A percentile compares a stretch with the other conserved stretches of the same genome.
These are phyloP conservation scores for Leucophenga montana DNA, from an alignment of 2,888 invertebrate genomes.

Conservation along the genomic window DNA sequence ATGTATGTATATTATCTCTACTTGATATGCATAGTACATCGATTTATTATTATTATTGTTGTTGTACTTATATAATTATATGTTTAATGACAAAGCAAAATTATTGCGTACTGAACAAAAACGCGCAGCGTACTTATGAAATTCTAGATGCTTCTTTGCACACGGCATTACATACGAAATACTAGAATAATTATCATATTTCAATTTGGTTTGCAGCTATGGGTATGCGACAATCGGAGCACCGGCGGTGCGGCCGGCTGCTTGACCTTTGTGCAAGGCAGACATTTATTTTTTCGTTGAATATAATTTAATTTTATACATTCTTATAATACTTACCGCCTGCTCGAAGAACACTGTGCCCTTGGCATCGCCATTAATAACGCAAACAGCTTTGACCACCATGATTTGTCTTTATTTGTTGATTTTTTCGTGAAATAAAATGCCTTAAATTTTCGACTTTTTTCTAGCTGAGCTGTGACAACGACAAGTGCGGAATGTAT, in stretches of 20 bases:
- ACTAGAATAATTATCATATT: slow-evolving; percentile 22
- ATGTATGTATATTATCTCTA: slow-evolving; percentile 5
- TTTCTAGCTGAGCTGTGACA: too few relatives aligned
- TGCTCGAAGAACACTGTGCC: slow-evolving; percentile 89
- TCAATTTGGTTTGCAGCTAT: background rate
- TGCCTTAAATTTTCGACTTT: background rate
- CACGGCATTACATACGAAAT: background rate
- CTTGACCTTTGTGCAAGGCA: slow-evolving; percentile 47
- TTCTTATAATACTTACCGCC: slow-evolving; percentile 74
- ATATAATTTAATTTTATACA: background rate
- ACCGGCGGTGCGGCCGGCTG: slow-evolving; percentile 46
- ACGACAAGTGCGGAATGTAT: background rate
- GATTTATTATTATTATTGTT: slow-evolving; percentile 25
- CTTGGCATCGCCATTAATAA: slow-evolving; percentile 87
- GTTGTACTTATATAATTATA: slow-evolving; percentile 53
- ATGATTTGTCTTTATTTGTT: slow-evolving; percentile 66
- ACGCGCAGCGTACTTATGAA: too few relatives aligned
- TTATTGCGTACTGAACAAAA: slow-evolving; percentile 3
- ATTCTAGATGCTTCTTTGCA: slow-evolving; percentile 2
- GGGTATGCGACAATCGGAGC: slow-evolving; percentile 18
- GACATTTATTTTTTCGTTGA: background rate
- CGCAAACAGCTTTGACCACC: slow-evolving; percentile 87
- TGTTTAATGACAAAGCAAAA: slow-evolving; percentile 51
- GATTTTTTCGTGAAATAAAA: slow-evolving; percentile 28
- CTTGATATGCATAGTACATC: slow-evolving; percentile 19